Percentiles rank a stretch among this genome's conserved stretches.
phyloP scores from a whole-genome alignment of 2,797 vertebrate genomes.

The Lutjanus campechanus region DNA sequence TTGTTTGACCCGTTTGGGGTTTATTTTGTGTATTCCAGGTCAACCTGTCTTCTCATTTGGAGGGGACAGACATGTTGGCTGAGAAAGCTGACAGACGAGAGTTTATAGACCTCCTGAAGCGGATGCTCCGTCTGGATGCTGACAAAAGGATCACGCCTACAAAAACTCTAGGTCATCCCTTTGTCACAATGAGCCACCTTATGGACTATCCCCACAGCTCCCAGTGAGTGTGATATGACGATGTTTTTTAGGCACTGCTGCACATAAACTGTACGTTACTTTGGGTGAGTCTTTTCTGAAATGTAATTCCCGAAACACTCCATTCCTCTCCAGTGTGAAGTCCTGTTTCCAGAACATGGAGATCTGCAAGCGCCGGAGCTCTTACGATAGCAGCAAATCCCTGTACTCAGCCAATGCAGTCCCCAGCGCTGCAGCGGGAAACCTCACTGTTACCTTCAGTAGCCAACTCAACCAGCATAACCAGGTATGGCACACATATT shows the following conservation, averaged over 20 bases:
- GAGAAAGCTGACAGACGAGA: slow-evolving; percentile 98
- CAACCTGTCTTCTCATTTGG: slow-evolving; percentile 97
- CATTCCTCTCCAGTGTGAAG: slow-evolving; percentile 89
- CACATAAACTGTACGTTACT: neutral
- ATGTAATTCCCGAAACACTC: slow-evolving; percentile 1
- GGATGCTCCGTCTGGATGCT: slow-evolving; percentile 98
- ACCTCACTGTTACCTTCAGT: slow-evolving; percentile 99
- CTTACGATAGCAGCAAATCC: slow-evolving; percentile 95
- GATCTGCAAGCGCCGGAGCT: slow-evolving; percentile 95
- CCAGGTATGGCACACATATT: slow-evolving; percentile 85
- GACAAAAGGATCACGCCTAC: slow-evolving; percentile 98
- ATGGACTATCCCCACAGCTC: slow-evolving; percentile 98
- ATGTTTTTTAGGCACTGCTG: too few species aligned
- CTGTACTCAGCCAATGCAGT: slow-evolving; percentile 95
- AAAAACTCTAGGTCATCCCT: slow-evolving; percentile 96
- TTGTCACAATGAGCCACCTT: slow-evolving; percentile 97
- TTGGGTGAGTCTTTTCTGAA: neutral
- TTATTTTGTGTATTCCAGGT: slow-evolving; percentile 85
- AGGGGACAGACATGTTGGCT: slow-evolving; percentile 98
- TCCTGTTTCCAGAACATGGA: slow-evolving; percentile 99
- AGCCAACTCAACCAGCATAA: slow-evolving; percentile 98
- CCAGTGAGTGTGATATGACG: slow-evolving; percentile 86
- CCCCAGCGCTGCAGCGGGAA: slow-evolving; percentile 95
- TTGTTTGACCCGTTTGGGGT: neutral
- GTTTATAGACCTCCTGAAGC: slow-evolving; percentile 97